Evolutionary conservation across 2,113 vertebrate species (phyloP), one percentile per base, ranked within the genome.

Genomic region (Menura novaehollandiae): DNA sequence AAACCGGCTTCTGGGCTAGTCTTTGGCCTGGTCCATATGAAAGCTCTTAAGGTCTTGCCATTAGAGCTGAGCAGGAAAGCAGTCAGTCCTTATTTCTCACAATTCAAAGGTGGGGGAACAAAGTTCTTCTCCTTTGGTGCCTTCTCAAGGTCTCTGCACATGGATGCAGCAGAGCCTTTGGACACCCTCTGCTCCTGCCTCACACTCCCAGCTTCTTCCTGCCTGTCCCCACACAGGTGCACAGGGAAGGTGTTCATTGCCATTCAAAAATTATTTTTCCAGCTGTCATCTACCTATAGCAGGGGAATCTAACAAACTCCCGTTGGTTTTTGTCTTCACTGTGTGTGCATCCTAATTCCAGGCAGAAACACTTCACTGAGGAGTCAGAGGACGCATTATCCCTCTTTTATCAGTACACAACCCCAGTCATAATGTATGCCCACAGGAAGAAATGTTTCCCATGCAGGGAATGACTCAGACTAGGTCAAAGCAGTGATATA

Each of bases 381-480:
- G 73, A 96, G 77, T 81, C 86, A 94, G 73, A 91, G 73, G 80
- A 84, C 2, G 1, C 28, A 67, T 92, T 85, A 89, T 52, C 56
- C 24, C 60, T 58, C 62, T 97, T 95, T 89, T 56, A 89, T 91
- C 80, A 49, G 80, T 44, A 92, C 69, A 72, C 94, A 96, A 41
- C 94, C 93, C 86, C 73, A 91, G 93, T n/a, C 89, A 85, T 94
- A 86, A 89, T 39, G 69, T 87, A 71, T 95, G 87, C 91, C 80
- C 89, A 92, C 89, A 92, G 95, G 93, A 95, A 82, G 89, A 81
- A 91, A 75, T 0, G 0, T 60, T 93, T 91, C 49, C 91, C 89
- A 41, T 87, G 80, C 80, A 92, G 93, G 26, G 91, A 84, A 93
- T 97, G 93, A 95, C 86, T 97, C 96, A 95, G 93, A 85, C 64